Conservation (phyloP, 2,797 vertebrate genomes). For the Cheirogaleus major region DNA sequence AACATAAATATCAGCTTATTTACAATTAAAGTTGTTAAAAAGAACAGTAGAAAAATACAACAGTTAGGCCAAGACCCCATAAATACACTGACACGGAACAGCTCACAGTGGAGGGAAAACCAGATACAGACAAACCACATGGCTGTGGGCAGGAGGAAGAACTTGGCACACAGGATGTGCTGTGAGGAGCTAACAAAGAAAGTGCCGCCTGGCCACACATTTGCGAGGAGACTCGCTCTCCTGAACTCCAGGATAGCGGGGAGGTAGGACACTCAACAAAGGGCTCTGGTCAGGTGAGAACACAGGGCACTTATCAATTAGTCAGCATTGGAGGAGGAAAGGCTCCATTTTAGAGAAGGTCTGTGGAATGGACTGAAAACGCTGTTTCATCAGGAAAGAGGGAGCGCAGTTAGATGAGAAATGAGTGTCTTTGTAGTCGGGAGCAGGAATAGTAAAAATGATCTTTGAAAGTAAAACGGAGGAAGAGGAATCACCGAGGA, state of each 20-base stretch:
- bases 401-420: neutral
- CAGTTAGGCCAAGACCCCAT: neutral
- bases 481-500: neutral
- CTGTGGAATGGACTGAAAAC: neutral
- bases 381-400: neutral
- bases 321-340: neutral
- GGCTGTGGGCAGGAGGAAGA: neutral
- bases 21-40: conserved; percentile 24
- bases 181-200: neutral
- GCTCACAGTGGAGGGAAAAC: neutral
- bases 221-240: neutral
- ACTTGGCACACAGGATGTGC: neutral
- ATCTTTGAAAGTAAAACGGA: neutral
- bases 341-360: neutral
- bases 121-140: neutral
- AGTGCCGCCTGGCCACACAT: neutral
- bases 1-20: neutral
- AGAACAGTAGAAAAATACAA: neutral
- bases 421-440: neutral
- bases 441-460: neutral
- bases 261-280: neutral
- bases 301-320: neutral
- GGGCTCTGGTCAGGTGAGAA: neutral
- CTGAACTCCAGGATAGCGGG: neutral
- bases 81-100: neutral